These are phyloP conservation scores for Halcyon chelicuti DNA, from an alignment of 2,797 vertebrate genomes.

Conservation along the genomic window DNA sequence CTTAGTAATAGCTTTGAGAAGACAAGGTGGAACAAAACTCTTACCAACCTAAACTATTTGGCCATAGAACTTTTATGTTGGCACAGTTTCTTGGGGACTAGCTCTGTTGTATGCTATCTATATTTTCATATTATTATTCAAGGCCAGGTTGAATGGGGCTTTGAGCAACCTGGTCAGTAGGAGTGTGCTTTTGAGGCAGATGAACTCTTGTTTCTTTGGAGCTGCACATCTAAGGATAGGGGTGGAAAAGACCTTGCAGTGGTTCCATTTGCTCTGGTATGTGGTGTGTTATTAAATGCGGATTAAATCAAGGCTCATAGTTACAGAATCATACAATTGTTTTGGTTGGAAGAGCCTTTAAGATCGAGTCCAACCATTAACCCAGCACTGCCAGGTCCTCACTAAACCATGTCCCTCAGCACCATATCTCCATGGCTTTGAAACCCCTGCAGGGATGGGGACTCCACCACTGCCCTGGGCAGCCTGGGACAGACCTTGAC, in stretches of 20 bases:
- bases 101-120: neutral
- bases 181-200: neutral
- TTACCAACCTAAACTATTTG: neutral
- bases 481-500: neutral
- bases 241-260: neutral
- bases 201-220: neutral
- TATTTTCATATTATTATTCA: no score
- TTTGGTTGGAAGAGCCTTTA: neutral
- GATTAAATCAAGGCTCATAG: neutral
- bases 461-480: neutral
- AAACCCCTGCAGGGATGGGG: neutral
- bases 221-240: neutral
- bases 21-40: neutral
- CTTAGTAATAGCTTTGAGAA: neutral
- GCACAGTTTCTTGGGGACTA: neutral
- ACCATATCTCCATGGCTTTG: neutral
- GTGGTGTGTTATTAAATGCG: fast-evolving
- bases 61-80: neutral
- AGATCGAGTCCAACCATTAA: neutral
- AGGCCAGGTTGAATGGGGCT: no score
- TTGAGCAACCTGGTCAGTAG: neutral
- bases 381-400: neutral
- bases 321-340: neutral
- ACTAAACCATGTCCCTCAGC: neutral
- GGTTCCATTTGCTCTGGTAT: neutral